phyloP scores from a whole-genome alignment of 2,113 vertebrate species.

The Coptodon bakossiorum region DNA sequence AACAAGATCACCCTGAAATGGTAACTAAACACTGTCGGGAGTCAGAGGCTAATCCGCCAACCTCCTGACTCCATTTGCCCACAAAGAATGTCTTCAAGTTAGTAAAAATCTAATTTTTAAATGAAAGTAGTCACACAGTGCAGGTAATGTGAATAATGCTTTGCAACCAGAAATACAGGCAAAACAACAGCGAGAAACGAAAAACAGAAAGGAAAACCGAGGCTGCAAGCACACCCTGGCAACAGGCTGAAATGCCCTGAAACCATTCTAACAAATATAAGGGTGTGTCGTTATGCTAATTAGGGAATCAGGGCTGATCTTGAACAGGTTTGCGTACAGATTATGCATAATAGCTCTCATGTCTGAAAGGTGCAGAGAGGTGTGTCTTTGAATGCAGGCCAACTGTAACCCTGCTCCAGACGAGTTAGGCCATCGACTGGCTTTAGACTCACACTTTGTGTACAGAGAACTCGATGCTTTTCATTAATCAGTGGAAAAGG shows the following conservation, averaged over 20 bases:
- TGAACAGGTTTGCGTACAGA: not conserved
- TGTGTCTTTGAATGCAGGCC: not conserved
- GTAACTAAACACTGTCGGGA: not conserved
- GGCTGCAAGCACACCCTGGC: not conserved
- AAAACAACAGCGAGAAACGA: rapidly evolving
- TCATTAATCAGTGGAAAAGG: not conserved
- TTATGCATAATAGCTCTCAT: not conserved
- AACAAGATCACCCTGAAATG: not conserved
- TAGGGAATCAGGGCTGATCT: not conserved
- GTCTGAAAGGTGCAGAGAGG: not conserved
- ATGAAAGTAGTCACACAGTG: not conserved
- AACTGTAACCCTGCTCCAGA: not conserved
- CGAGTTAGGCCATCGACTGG: not conserved
- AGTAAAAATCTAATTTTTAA: rapidly evolving
- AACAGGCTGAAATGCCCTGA: not conserved
- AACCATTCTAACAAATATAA: not conserved
- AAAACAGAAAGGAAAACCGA: not conserved
- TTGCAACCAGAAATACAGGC: not conserved
- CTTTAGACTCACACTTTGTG: not conserved
- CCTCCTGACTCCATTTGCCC: not conserved
- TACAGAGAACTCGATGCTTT: not conserved
- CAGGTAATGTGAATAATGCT: not conserved
- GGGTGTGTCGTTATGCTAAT: not conserved
- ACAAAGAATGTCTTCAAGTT: not conserved
- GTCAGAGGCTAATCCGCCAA: not conserved